Conservation (phyloP, 2,113 vertebrate species). For the Dicaeum eximium region DNA sequence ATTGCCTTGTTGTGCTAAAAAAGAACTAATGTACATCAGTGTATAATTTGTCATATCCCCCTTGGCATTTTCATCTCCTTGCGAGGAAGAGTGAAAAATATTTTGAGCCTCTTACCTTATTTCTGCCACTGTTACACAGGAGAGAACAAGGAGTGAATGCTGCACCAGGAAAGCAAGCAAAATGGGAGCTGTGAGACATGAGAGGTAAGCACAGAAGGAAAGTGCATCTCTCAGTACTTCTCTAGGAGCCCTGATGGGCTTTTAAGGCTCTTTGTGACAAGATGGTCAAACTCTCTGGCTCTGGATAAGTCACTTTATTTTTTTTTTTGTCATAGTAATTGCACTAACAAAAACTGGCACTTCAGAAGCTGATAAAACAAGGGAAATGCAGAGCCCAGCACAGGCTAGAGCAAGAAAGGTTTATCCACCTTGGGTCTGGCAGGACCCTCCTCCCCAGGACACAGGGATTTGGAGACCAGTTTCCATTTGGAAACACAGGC, state of each 20-base stretch:
- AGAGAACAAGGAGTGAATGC: not conserved
- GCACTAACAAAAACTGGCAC: not conserved
- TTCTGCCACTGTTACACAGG: not conserved
- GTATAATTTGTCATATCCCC: not conserved
- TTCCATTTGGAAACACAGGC: not conserved
- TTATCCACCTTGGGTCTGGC: not conserved
- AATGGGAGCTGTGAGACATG: accelerated
- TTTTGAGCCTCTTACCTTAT: not conserved
- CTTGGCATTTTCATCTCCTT: not conserved
- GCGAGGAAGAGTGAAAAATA: not conserved
- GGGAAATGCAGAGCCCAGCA: not conserved
- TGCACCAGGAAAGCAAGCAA: not conserved
- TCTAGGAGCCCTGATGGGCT: not conserved
- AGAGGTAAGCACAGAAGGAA: not conserved
- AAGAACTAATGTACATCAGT: not conserved
- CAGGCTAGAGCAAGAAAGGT: not conserved
- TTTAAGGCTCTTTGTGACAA: not conserved
- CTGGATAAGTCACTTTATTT: not conserved
- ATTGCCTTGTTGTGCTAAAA: not conserved
- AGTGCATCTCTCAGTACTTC: not conserved
- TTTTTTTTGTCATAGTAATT: not conserved
- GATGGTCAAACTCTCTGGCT: not conserved
- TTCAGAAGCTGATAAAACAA: not conserved
- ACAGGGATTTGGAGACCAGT: accelerated
- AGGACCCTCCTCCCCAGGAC: not conserved